These are phyloP conservation scores for Philopotamus ludificatus DNA, from an alignment of 1,140 invertebrate species.

Conservation along the genomic window DNA sequence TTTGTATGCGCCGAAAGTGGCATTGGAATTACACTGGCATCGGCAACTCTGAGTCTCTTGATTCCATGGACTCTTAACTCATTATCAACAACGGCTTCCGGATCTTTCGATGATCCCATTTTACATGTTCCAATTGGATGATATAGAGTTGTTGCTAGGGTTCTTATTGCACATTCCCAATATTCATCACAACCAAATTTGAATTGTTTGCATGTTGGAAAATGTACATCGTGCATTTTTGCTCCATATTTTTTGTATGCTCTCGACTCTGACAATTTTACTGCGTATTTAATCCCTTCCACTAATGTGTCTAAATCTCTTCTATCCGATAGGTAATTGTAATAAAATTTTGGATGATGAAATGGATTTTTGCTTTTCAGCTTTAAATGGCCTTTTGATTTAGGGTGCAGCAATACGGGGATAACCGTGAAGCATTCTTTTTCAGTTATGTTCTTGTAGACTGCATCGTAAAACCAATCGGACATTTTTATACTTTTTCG, in stretches of 20 bases:
- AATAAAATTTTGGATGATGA: slow-evolving; percentile 70
- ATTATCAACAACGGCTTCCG: slow-evolving; percentile 70
- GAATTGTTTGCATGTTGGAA: slow-evolving; percentile 59
- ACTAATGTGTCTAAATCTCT: slow-evolving; percentile 67
- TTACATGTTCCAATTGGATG: slow-evolving; percentile 71
- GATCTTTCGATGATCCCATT: slow-evolving; percentile 71
- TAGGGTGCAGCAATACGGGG: slow-evolving; percentile 72
- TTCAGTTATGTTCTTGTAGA: slow-evolving; percentile 59
- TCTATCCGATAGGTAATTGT: slow-evolving; percentile 58
- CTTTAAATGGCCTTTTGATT: slow-evolving; percentile 68
- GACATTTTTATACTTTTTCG: slow-evolving; percentile 57
- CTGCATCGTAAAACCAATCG: slow-evolving; percentile 58
- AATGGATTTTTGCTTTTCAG: slow-evolving; percentile 71
- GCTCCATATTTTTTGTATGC: slow-evolving; percentile 62
- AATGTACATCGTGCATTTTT: slow-evolving; percentile 57
- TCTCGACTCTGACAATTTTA: slow-evolving; percentile 60
- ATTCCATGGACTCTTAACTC: slow-evolving; percentile 69
- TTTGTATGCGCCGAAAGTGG: slow-evolving; percentile 71
- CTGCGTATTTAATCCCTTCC: slow-evolving; percentile 65
- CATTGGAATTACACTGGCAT: slow-evolving; percentile 73
- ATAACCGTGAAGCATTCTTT: slow-evolving; percentile 66
- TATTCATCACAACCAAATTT: slow-evolving; percentile 64
- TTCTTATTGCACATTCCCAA: slow-evolving; percentile 69
- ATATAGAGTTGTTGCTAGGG: slow-evolving; percentile 64
- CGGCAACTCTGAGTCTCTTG: slow-evolving; percentile 66